These are phyloP conservation scores for Terrapene triunguis DNA, from an alignment of 2,113 vertebrate genomes.

Conservation along the genomic window DNA sequence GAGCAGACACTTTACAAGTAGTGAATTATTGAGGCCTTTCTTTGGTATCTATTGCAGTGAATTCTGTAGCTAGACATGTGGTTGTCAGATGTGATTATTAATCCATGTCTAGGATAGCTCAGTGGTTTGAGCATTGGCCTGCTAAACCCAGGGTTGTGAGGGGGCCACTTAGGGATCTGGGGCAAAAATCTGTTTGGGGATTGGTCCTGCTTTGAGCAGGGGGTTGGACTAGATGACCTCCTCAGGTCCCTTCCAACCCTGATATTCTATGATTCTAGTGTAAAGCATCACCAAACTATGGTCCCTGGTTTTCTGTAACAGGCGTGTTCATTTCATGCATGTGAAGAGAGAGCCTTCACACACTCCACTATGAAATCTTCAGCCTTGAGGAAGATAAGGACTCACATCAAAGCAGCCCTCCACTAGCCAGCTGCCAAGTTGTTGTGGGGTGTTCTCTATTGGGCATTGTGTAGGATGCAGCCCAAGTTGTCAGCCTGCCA, in stretches of 20 bases:
- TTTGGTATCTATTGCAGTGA: constrained; percentile 2
- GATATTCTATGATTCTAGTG: not conserved
- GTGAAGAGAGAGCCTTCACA: not conserved
- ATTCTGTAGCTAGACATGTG: not conserved
- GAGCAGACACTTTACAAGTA: constrained; percentile 20
- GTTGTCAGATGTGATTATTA: not conserved
- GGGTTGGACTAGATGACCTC: no score
- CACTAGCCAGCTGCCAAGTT: not conserved
- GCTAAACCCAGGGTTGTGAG: no score
- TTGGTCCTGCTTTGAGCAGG: no score
- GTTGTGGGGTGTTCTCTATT: not conserved
- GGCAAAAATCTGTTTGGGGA: no score
- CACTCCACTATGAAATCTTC: not conserved
- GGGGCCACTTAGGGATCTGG: no score
- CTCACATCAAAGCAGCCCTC: not conserved
- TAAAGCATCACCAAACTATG: not conserved
- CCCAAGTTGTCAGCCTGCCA: not conserved
- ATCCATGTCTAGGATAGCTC: no score
- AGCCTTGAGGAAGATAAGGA: not conserved
- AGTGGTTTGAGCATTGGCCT: no score
- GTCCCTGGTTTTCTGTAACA: not conserved
- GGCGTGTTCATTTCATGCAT: not conserved
- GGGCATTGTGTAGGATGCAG: not conserved
- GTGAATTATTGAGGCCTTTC: constrained; percentile 25
- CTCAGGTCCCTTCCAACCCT: no score